These are phyloP conservation scores for Amblyjoppa proteus DNA, from an alignment of 2,888 invertebrate species.

Conservation along the genomic window DNA sequence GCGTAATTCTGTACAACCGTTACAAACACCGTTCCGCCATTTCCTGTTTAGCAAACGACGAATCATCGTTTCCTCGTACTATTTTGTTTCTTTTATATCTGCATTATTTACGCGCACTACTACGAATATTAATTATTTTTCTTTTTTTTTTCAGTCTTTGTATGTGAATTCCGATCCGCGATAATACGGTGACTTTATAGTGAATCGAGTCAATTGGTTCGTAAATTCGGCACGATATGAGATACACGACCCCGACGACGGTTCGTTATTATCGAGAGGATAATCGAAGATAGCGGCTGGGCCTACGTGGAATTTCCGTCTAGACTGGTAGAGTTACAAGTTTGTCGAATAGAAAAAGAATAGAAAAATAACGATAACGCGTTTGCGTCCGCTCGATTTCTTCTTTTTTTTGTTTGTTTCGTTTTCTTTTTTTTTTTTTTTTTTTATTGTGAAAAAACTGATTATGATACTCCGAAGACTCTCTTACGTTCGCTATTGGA, in stretches of 20 bases:
- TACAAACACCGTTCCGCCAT: conserved; percentile 32
- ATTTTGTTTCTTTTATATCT: conserved; percentile 20
- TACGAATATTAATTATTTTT: conserved; percentile 71
- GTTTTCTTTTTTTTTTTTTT: conserved; percentile 5
- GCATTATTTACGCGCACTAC: conserved; percentile 56
- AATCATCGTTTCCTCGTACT: conserved; percentile 30
- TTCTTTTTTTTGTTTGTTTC: conserved; percentile 62
- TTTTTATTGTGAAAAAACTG: conserved; percentile 27
- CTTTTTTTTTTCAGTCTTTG: conserved; percentile 80
- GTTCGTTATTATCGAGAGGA: neutral
- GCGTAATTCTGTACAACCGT: conserved; percentile 37
- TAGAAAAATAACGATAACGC: conserved; percentile 79
- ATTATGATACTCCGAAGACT: conserved; percentile 65
- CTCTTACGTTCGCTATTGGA: conserved; percentile 73
- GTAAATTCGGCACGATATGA: conserved; percentile 36
- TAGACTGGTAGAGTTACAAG: conserved; percentile 49
- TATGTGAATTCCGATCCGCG: conserved; percentile 77
- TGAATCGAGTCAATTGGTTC: conserved; percentile 42
- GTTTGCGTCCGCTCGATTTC: conserved; percentile 72
- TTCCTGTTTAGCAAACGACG: conserved; percentile 40
- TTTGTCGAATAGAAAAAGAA: conserved; percentile 74
- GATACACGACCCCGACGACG: conserved; percentile 8
- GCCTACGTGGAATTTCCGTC: conserved; percentile 63
- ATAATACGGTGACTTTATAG: conserved; percentile 63
- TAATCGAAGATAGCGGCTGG: conserved; percentile 72